These are phyloP conservation scores for Vulpes ferrilata DNA, from an alignment of 2,113 vertebrate genomes.

Conservation along the genomic window DNA sequence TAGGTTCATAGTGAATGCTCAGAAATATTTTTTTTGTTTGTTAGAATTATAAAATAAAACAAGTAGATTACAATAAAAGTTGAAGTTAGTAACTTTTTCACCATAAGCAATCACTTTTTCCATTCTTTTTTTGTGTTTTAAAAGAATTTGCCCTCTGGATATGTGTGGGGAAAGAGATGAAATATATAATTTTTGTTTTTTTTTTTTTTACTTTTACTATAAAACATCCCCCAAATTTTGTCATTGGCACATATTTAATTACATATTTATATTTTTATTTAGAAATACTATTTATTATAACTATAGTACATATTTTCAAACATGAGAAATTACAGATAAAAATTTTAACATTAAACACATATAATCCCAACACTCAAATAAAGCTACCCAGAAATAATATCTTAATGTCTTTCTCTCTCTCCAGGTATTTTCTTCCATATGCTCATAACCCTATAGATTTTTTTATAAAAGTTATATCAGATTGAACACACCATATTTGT, in stretches of 20 bases:
- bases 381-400: background rate
- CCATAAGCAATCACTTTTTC: background rate
- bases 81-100: background rate
- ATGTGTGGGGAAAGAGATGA: background rate
- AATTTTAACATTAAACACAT: background rate
- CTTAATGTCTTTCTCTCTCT: background rate
- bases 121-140: background rate
- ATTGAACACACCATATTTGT: background rate
- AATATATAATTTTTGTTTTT: background rate
- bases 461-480: background rate
- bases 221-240: background rate
- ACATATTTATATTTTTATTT: background rate
- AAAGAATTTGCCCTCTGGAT: background rate
- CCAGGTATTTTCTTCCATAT: background rate
- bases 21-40: background rate
- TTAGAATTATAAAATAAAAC: conserved; percentile 42
- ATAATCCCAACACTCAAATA: background rate
- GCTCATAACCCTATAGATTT: background rate
- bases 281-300: background rate
- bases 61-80: background rate
- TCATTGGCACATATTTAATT: background rate
- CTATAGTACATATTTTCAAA: background rate
- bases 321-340: background rate
- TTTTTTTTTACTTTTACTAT: background rate
- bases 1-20: background rate